A percentile compares a stretch with the other conserved stretches of the same genome.
These are phyloP conservation scores for Numida meleagris DNA, from an alignment of 2,113 vertebrate genomes.

Conservation along the genomic window DNA sequence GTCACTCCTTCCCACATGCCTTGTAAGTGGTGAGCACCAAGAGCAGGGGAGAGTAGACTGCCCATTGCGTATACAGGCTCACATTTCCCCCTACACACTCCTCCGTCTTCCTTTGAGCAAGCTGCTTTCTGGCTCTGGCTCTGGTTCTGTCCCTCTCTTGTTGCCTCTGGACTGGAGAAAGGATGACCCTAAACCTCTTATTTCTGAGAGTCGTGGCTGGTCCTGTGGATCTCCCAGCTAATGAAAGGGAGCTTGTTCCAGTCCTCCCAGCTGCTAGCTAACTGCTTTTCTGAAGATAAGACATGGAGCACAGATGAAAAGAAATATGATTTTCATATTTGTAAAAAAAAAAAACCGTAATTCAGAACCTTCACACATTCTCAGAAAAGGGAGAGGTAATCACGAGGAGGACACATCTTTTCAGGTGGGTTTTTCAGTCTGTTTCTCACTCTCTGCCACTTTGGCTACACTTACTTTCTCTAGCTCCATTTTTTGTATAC, in stretches of 20 bases:
- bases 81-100: background rate
- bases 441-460: slow-evolving; percentile 5
- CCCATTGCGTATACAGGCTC: background rate
- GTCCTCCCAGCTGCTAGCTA: background rate
- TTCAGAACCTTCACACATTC: slow-evolving; percentile 26
- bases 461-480: background rate
- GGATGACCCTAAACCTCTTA: background rate
- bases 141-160: background rate
- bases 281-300: background rate
- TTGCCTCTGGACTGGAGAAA: background rate
- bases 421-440: slow-evolving; percentile 33
- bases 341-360: background rate
- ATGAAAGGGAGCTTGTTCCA: background rate
- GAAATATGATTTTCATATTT: slow-evolving; percentile 52
- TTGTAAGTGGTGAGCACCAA: background rate
- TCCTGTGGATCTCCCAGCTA: background rate
- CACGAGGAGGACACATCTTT: slow-evolving; percentile 25
- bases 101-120: background rate
- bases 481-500: background rate
- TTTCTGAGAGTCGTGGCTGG: background rate
- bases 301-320: background rate
- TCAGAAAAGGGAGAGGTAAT: slow-evolving; percentile 21
- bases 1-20: background rate
- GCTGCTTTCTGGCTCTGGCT: background rate
- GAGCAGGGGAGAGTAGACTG: background rate